A percentile compares a stretch with the other conserved stretches of the same genome.
Conservation (phyloP, 2,888 invertebrate genomes). For the Morinoia aosen region DNA sequence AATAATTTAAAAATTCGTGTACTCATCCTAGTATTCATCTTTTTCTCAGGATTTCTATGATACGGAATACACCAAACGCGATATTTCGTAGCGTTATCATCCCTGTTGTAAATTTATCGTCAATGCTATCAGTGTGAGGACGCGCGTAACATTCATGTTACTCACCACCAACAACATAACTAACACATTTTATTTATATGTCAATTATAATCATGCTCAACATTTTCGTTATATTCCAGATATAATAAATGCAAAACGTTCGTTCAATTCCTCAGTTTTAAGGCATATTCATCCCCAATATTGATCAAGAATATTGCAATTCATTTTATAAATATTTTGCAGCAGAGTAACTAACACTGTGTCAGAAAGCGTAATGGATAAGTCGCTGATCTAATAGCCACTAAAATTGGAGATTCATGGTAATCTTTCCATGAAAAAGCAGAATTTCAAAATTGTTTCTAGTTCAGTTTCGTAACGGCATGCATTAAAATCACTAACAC, state of each 20-base stretch:
- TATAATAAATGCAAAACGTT: background rate
- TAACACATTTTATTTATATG: background rate
- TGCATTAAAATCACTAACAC: background rate
- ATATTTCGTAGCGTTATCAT: too few relatives aligned
- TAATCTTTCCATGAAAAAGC: background rate
- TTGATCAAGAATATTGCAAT: background rate
- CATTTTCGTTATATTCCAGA: too few relatives aligned
- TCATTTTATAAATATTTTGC: background rate
- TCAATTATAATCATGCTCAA: too few relatives aligned
- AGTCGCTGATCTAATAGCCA: background rate
- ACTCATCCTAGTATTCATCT: too few relatives aligned
- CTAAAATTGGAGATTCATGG: background rate
- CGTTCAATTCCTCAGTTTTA: background rate
- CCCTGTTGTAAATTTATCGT: background rate
- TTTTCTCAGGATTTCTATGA: too few relatives aligned
- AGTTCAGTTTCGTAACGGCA: background rate
- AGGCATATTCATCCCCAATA: too few relatives aligned
- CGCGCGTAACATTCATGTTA: background rate
- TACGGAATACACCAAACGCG: too few relatives aligned
- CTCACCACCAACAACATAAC: background rate
- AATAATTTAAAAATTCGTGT: too few relatives aligned
- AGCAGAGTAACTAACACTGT: background rate
- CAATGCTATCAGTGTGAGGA: background rate
- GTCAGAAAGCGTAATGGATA: background rate
- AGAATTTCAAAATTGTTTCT: background rate